Percentiles rank a stretch among this genome's conserved stretches.
Conservation (phyloP, 2,113 vertebrate species). For the Herpetotheres cachinnans region DNA sequence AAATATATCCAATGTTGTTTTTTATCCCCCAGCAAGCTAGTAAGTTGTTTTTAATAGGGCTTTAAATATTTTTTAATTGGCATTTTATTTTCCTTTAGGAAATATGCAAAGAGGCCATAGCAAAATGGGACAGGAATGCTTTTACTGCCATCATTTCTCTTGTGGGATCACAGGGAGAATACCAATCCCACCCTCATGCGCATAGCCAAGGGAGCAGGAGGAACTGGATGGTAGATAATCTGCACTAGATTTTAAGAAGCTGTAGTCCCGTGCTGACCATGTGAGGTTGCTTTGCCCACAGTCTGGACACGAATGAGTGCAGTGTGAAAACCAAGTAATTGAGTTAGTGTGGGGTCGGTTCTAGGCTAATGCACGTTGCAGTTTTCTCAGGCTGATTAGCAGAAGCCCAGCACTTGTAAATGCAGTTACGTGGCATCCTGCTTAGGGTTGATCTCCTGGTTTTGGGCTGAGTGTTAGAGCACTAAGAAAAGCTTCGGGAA, state of each 20-base stretch:
- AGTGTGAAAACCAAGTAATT: not conserved
- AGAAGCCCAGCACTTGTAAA: not conserved
- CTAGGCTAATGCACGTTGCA: not conserved
- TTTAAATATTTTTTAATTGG: slow-evolving; percentile 45
- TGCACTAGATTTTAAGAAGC: not conserved
- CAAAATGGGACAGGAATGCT: not conserved
- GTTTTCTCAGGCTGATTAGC: not conserved
- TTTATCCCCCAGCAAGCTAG: not conserved
- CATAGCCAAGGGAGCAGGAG: not conserved
- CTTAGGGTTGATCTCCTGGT: not conserved
- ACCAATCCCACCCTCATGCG: rapidly evolving
- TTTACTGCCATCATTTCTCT: not conserved
- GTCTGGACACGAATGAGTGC: rapidly evolving
- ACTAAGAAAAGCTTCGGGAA: not conserved
- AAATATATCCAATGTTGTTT: not conserved
- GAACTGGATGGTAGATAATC: not conserved
- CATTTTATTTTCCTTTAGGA: not conserved
- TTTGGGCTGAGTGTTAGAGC: not conserved
- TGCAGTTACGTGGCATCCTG: not conserved
- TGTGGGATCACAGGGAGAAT: rapidly evolving
- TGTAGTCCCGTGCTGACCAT: not conserved
- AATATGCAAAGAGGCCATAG: rapidly evolving
- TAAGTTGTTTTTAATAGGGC: not conserved
- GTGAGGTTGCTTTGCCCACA: not conserved
- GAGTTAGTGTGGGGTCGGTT: not conserved